A percentile compares a stretch with the other conserved stretches of the same genome.
These are phyloP conservation scores for Phoeniculus purpureus DNA, from an alignment of 2,797 vertebrate genomes.

Conservation along the genomic window DNA sequence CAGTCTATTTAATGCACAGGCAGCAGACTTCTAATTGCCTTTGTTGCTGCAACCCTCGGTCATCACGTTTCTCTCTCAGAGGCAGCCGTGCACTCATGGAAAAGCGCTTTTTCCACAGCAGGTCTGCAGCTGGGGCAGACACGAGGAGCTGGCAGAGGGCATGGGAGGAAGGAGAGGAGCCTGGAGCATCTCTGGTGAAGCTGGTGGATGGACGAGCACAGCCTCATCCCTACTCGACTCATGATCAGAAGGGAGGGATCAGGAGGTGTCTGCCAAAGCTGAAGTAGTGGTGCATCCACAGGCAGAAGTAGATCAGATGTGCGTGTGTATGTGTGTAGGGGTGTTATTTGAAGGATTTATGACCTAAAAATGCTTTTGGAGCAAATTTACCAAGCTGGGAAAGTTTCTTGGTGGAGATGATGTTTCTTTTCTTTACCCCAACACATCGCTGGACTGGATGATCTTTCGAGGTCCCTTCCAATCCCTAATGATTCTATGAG, in stretches of 20 bases:
- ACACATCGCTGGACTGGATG: too few species aligned
- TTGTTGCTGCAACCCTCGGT: neutral
- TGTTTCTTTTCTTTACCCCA: neutral
- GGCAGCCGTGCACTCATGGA: neutral
- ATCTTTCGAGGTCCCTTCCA: too few species aligned
- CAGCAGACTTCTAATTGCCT: conserved; percentile 11
- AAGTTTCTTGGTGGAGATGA: neutral
- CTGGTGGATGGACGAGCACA: neutral
- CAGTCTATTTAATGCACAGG: neutral
- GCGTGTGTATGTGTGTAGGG: neutral
- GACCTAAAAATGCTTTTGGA: neutral
- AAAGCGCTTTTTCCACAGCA: neutral
- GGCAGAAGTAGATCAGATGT: neutral
- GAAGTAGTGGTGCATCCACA: neutral
- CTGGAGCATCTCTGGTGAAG: neutral
- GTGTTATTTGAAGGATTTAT: neutral
- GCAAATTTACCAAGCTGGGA: neutral
- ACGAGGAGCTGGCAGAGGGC: neutral
- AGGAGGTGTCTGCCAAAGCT: neutral
- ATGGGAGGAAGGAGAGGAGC: neutral
- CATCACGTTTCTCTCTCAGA: neutral
- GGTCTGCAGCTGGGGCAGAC: neutral
- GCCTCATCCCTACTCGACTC: neutral
- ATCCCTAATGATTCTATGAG: too few species aligned
- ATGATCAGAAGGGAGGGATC: neutral